Evolutionary conservation across 2,797 vertebrate genomes (phyloP).

Genomic region (Acrocephalus scirpaceus): DNA sequence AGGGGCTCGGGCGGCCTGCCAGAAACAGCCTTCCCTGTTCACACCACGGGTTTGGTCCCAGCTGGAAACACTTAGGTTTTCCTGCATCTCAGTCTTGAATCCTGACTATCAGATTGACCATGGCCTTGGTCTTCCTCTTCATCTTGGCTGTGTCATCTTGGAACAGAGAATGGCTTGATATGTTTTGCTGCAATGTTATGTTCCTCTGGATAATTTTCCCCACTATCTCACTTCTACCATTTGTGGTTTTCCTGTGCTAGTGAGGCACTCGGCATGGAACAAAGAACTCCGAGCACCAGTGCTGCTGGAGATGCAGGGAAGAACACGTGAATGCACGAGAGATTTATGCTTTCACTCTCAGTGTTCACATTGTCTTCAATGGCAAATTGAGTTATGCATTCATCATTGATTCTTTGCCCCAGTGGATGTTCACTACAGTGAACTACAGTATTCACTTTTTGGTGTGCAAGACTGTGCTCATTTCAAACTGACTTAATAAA

Average conservation of each 20-base stretch:
- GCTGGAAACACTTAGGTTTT: neutral
- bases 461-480: neutral
- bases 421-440: neutral
- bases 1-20: neutral
- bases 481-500: neutral
- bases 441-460: neutral
- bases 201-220: neutral
- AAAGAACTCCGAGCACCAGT: neutral
- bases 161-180: neutral
- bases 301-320: neutral
- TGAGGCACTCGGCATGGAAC: neutral
- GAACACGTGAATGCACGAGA: neutral
- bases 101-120: neutral
- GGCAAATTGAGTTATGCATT: neutral
- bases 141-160: neutral
- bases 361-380: neutral
- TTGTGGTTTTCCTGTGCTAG: neutral
- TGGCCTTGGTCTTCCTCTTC: neutral
- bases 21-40: neutral
- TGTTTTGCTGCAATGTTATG: neutral
- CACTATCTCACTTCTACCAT: neutral
- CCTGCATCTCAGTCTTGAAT: neutral
- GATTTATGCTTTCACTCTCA: neutral
- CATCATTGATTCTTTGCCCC: neutral
- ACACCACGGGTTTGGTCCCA: fast-evolving